Base-by-base conservation (phyloP, 2,113 vertebrate species). In the Cranoglanis bouderius region DNA sequence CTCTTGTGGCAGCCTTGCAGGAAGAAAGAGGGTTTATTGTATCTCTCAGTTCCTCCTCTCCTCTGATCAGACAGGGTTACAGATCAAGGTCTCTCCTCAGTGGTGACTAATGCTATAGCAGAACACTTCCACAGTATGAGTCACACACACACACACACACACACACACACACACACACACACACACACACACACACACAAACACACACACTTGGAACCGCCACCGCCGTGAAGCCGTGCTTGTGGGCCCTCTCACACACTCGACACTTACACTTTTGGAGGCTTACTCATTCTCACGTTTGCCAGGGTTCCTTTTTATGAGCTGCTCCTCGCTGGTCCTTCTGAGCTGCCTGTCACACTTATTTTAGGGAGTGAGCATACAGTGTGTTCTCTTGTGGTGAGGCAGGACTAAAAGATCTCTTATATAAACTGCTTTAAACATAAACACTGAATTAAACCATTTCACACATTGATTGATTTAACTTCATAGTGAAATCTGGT, bases 241-340 rank as follows among this genome's bases (percentile, higher is more conserved):
- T 4, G 6, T 80, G 67, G 85, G 86, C 85, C 82, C 67, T 89
- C 67, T 89, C 51, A 55, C 88, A 84, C 85, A 80, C 80, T 90
- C 78, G 74, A 88, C 89, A 86, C 90, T 88, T 78, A 85, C 85
- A 81, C 82, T 72, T 91, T 90, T 90, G 84, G 89, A 53, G 61
- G 80, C 85, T 84, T 82, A 70, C 65, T 91, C 90, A 91, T 75
- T 55, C 84, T 91, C 90, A 91, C 84, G 84, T 91, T 88, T 84
- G 89, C 78, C 86, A 84, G 90, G 38, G 77, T 89, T 89, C 38
- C 75, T 86, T 91, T 89, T 91, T 89, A 86, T 89, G 88, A 80
- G 78, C 88, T 83, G 85, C 63, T 81, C 72, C 16, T 55, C 43
- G 26, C 70, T 32, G 32, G 57, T 74, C 74, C 35, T 82, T 91